These are phyloP conservation scores for Ellobium chinense DNA, from an alignment of 2,888 invertebrate species.

Conservation along the genomic window DNA sequence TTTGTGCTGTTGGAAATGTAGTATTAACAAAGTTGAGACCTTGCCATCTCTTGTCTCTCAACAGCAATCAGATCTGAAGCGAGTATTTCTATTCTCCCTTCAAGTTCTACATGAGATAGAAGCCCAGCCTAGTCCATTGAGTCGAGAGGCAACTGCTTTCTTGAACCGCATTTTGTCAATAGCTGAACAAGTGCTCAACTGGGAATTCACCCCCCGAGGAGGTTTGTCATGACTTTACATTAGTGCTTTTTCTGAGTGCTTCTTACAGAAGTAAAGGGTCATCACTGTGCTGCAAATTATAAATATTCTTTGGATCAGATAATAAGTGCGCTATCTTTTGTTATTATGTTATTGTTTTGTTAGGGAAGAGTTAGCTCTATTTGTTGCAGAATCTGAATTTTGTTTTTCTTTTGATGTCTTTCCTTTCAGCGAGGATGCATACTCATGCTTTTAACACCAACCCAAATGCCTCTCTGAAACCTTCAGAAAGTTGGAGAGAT, in stretches of 20 bases:
- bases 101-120: slow-evolving; percentile 84
- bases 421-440: slow-evolving; percentile 33
- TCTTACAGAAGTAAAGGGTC: too few relatives aligned
- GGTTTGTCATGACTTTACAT: too few relatives aligned
- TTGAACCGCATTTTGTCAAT: slow-evolving; percentile 83
- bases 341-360: neutral
- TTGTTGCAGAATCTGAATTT: neutral
- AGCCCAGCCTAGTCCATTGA: slow-evolving; percentile 79
- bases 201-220: slow-evolving; percentile 86
- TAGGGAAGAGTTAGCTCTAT: neutral
- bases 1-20: too few relatives aligned
- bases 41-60: neutral
- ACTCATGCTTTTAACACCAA: slow-evolving; percentile 82
- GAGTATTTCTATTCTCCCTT: slow-evolving; percentile 88
- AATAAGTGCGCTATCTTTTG: too few relatives aligned
- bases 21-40: too few relatives aligned
- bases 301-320: too few relatives aligned
- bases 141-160: slow-evolving; percentile 73
- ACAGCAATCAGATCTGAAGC: slow-evolving; percentile 85
- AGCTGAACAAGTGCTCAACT: slow-evolving; percentile 88
- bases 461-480: slow-evolving; percentile 83
- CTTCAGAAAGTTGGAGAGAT: slow-evolving; percentile 86
- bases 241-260: too few relatives aligned
- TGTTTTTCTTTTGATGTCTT: neutral
- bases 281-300: too few relatives aligned